Evolutionary conservation across 2,888 invertebrate genomes (phyloP).

Genomic region (Automeris io): DNA sequence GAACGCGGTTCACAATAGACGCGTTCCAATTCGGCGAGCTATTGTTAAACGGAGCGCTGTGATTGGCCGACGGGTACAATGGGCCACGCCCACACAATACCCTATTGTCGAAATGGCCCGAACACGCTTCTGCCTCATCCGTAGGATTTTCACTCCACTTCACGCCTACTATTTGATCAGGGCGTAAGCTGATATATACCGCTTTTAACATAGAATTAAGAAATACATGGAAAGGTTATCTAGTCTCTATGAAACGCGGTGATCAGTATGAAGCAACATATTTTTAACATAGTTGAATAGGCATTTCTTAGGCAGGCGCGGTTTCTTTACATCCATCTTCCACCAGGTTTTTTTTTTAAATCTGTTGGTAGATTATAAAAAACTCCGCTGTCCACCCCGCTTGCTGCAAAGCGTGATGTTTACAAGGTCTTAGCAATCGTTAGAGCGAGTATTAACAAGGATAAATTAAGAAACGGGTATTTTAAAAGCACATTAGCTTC

Average conservation of each 20-base stretch:
- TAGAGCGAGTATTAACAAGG: slow-evolving; percentile 20
- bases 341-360: no score
- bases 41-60: slow-evolving; percentile 58
- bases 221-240: no score
- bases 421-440: slow-evolving; percentile 22
- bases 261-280: no score
- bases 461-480: slow-evolving; percentile 31
- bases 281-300: no score
- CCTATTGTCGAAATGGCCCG: slow-evolving; percentile 52
- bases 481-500: slow-evolving; percentile 52
- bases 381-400: not conserved
- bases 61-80: slow-evolving; percentile 68
- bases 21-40: slow-evolving; percentile 71
- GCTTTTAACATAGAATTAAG: no score
- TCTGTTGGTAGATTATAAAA: no score
- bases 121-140: slow-evolving; percentile 9
- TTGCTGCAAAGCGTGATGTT: slow-evolving; percentile 7
- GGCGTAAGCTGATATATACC: not conserved
- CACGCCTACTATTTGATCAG: not conserved
- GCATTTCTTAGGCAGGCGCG: no score
- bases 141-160: not conserved
- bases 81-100: slow-evolving; percentile 72
- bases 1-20: slow-evolving; percentile 66
- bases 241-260: no score
- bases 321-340: no score